Percentiles rank a stretch among this genome's conserved stretches.
Conservation (phyloP, 2,888 invertebrate genomes). For the Eristalis pertinax region DNA sequence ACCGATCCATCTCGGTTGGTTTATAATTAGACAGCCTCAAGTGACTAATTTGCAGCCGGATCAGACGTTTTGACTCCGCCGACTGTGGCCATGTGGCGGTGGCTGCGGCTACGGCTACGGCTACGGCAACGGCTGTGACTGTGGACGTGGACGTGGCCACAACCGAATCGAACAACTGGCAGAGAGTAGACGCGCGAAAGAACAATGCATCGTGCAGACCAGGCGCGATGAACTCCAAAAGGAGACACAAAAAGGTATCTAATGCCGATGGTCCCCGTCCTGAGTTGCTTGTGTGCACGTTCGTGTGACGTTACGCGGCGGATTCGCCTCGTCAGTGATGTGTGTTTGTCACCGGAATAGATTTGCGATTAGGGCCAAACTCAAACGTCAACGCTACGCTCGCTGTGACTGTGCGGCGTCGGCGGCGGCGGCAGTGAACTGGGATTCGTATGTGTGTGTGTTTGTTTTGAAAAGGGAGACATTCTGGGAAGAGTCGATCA, state of each 20-base stretch:
- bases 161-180: constrained; percentile 12
- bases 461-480: neutral
- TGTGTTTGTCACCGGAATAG: constrained; percentile 46
- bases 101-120: no score
- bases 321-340: constrained; percentile 15
- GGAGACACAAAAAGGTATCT: neutral
- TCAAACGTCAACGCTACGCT: constrained; percentile 4
- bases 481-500: constrained; percentile 25
- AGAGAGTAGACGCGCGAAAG: neutral
- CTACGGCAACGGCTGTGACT: no score
- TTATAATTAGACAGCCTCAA: constrained; percentile 27
- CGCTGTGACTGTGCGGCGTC: neutral
- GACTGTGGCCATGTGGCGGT: neutral
- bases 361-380: constrained; percentile 39
- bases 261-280: neutral
- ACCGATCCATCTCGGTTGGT: neutral
- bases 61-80: constrained; percentile 1
- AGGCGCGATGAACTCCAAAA: constrained; percentile 40
- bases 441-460: neutral
- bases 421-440: neutral
- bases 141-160: no score
- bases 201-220: constrained; percentile 28
- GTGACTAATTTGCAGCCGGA: constrained; percentile 6
- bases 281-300: neutral
- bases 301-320: constrained; percentile 22